Evolutionary conservation across 2,888 invertebrate species (phyloP).

Genomic region (Mayetiola destructor): DNA sequence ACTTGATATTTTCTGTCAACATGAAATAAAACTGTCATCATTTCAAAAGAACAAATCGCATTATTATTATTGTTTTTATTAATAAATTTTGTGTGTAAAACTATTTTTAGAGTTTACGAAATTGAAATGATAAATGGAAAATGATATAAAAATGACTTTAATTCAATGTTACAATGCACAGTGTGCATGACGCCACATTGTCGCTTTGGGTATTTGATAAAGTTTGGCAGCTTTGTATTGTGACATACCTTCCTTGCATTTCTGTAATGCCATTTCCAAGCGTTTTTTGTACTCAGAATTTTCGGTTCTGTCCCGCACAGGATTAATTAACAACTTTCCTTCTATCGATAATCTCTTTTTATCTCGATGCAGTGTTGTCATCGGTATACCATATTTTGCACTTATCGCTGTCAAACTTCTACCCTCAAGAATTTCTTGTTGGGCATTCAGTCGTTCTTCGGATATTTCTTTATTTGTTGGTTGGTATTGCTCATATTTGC

Average conservation of each 20-base stretch:
- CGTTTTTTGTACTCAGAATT: constrained; percentile 32
- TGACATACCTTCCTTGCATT: constrained; percentile 33
- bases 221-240: constrained; percentile 34
- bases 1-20: no score
- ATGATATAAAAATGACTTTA: no score
- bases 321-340: constrained; percentile 30
- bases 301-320: constrained; percentile 27
- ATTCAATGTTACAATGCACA: no score
- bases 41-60: no score
- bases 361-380: constrained; percentile 34
- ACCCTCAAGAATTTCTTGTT: constrained; percentile 20
- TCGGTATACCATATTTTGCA: constrained; percentile 28
- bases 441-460: constrained; percentile 28
- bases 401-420: constrained; percentile 33
- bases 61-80: no score
- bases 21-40: no score
- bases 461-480: constrained; percentile 31
- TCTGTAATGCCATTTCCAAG: constrained; percentile 30
- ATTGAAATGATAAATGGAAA: no score
- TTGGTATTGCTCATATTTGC: constrained; percentile 30
- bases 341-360: constrained; percentile 31
- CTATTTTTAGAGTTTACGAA: no score
- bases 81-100: no score
- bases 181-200: constrained; percentile 34
- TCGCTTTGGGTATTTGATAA: constrained; percentile 34